phyloP scores from a whole-genome alignment of 1,140 invertebrate genomes.

The Trichogramma pretiosum region DNA sequence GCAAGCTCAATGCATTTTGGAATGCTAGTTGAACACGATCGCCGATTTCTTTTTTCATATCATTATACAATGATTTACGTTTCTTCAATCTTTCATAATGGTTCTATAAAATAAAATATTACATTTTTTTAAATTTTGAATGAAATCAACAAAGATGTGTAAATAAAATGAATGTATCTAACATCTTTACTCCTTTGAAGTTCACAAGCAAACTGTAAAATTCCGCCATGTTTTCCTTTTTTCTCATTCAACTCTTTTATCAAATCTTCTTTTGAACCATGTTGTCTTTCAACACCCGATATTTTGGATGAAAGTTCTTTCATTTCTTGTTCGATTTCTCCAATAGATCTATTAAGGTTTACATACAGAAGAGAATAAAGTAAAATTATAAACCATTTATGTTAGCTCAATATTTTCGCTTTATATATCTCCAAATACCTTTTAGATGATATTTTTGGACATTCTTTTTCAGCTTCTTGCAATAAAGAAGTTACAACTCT shows the following conservation, averaged over 20 bases:
- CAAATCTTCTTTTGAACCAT: conserved; percentile 29
- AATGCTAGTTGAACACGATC: conserved; percentile 43
- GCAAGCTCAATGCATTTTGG: conserved; percentile 39
- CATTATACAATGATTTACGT: conserved; percentile 36
- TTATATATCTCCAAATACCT: no score
- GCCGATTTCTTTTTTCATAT: conserved; percentile 41
- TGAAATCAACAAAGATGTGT: background rate
- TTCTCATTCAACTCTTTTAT: conserved; percentile 26
- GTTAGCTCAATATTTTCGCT: no score
- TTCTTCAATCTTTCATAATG: conserved; percentile 30
- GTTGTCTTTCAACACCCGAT: conserved; percentile 25
- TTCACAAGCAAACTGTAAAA: conserved; percentile 17
- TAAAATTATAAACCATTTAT: no score
- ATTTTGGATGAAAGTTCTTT: conserved; percentile 29
- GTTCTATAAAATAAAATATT: no score
- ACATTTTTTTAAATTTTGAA: conserved; percentile 13
- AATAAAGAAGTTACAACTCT: conserved; percentile 23
- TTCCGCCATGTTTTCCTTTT: conserved; percentile 24
- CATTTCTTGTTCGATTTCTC: conserved; percentile 23
- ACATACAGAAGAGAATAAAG: no score
- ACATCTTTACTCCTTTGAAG: conserved; percentile 27
- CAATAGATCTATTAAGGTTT: conserved; percentile 22
- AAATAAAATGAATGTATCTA: no score
- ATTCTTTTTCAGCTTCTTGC: conserved; percentile 31
- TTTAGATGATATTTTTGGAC: conserved; percentile 38